phyloP scores from a whole-genome alignment of 2,113 vertebrate species.

The Cinclus cinclus region DNA sequence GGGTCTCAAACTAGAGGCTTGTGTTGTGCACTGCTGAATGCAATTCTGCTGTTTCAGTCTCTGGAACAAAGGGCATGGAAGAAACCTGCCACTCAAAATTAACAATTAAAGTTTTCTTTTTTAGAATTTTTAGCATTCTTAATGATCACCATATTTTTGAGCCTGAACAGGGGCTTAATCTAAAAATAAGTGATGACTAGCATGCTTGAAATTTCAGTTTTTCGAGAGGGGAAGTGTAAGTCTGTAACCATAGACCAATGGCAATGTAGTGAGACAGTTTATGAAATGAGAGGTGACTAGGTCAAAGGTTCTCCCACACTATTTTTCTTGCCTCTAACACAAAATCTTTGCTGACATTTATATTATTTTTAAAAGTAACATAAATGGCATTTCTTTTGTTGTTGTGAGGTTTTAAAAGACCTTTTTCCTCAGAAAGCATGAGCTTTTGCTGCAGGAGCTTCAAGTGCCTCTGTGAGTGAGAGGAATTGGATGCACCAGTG shows the following conservation, averaged over 20 bases:
- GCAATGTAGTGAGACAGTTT: not conserved
- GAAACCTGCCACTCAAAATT: not conserved
- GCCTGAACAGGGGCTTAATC: not conserved
- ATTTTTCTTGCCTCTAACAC: not conserved
- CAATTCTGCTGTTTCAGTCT: not conserved
- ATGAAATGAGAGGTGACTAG: not conserved
- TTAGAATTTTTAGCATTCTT: not conserved
- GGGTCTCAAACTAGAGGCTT: not conserved
- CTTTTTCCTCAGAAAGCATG: not conserved
- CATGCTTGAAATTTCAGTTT: not conserved
- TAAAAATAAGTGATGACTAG: not conserved
- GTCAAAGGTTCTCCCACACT: not conserved
- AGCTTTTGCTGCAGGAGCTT: not conserved
- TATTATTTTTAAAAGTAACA: not conserved
- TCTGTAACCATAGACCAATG: not conserved
- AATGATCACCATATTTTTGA: not conserved
- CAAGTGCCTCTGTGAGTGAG: not conserved
- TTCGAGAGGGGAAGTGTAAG: not conserved
- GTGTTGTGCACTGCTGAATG: not conserved
- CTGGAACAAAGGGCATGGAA: not conserved
- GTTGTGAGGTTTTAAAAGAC: not conserved
- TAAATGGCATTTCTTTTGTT: not conserved
- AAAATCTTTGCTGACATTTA: not conserved
- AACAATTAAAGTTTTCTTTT: not conserved
- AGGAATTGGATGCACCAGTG: not conserved